Evolutionary conservation across 1,140 invertebrate species (phyloP), one percentile per base, ranked within the genome.

Genomic region (Tetraneura akinire): DNA sequence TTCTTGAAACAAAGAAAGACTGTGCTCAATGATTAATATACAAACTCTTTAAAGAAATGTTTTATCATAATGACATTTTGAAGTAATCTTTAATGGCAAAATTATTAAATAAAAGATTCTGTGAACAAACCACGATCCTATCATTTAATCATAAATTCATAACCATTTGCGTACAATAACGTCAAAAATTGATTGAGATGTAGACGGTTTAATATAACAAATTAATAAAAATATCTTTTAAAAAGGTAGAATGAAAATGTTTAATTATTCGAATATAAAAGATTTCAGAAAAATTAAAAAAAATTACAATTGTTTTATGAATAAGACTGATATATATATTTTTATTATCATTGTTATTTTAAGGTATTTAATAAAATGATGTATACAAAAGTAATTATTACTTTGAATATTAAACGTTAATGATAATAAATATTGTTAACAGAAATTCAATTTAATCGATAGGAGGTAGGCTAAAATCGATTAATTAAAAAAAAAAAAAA

Each of bases 71-170:
- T 71, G 3, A 18, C 9, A 29, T 51, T 71, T 26, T 21, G 29
- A 71, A 71, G 47, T 49, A 29, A 49, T 71, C 23, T 71, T 51
- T 49, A 70, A 49, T 49, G 9, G 18, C 45, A 51, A 6, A 11
- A 5, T n/a, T 51, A 29, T 71, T 49, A 42, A 6, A 53, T 26
- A 51, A 29, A 70, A 1, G 9, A 5, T 26, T 70, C 26, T 47
- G 26, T 21, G 66, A 8, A 5, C 16, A 45, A 23, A 45, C n/a
- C 11, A 64, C 45, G 37, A 16, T 47, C 45, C n/a, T 23, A 23
- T n/a, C n/a, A n/a, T 66, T 66, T 21, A 66, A 13, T 5, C 37
- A 45, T 23, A 8, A 4, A 37, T 37, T 37, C n/a, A 6, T 68
- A 37, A 37, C 8, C 13, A 23, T 68, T 5, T 10, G 23, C 21